Base-by-base conservation (phyloP, 2,888 invertebrate species). In the Leptothorax acervorum region DNA sequence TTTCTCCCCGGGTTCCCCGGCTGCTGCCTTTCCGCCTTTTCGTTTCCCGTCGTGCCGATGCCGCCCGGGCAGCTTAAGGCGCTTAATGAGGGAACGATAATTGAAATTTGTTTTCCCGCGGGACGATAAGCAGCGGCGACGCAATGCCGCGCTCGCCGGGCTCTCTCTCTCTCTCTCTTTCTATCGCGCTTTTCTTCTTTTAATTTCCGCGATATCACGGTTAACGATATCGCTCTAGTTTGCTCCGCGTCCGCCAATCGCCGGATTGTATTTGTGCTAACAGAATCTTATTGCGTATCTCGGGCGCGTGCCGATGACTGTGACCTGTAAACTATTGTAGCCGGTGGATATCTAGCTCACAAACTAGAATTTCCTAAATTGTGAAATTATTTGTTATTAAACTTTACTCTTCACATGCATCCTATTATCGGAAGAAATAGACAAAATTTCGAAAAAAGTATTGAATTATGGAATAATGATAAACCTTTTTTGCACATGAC, bases 51-150 rank as follows among this genome's bases (percentile, higher is more conserved):
- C 45, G 35, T 60, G 74, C 45, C 63, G 60, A 45, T 48, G 28
- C 3, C 35, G 42, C 23, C 18, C 66, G 18, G n/a, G 18, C 11
- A 6, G 23, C 9, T 57, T 57, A 53, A 57, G 60, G 53, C 57
- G 23, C 35, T 75, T 73, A 84, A 83, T 70, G 82, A 88, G 81
- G 66, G 35, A 65, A 68, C 53, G 87, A 82, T 84, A 83, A 84
- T 87, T 85, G 74, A 82, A 87, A 87, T 84, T 85, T 82, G 53
- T 88, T 82, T 65, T 51, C 55, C 12, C 68, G 55, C n/a, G 68
- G n/a, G 28, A 45, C 8, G 57, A 79, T 79, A 79, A 83, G 45
- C 31, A 23, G 28, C 18, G 53, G 39, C 68, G 75, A 76, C 63
- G 53, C 18, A 15, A 28, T 12, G n/a, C 18, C 62, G n/a, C n/a